Evolutionary conservation across 2,113 vertebrate species (phyloP).

Genomic region (Acrocephalus kingi): DNA sequence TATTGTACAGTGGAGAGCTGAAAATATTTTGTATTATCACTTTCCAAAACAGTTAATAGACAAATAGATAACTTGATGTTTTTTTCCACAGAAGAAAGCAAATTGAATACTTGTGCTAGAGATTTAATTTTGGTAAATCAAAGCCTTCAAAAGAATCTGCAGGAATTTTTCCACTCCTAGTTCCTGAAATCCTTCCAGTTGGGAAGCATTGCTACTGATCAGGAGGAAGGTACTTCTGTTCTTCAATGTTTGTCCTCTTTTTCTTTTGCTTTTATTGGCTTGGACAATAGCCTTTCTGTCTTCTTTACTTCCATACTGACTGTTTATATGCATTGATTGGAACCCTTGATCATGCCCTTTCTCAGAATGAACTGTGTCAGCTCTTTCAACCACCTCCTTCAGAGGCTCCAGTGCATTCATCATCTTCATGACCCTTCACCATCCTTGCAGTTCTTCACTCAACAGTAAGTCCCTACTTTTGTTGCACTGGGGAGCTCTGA

Average conservation of each 20-base stretch:
- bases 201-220: background rate
- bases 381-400: background rate
- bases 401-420: background rate
- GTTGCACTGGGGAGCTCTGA: background rate
- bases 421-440: background rate
- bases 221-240: background rate
- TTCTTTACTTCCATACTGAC: background rate
- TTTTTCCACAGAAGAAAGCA: background rate
- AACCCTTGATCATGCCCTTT: background rate
- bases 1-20: background rate
- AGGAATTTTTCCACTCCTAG: background rate
- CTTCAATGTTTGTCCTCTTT: background rate
- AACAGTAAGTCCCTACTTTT: background rate
- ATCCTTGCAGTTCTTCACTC: background rate
- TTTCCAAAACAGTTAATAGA: background rate
- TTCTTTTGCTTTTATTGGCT: background rate
- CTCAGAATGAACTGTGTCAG: background rate
- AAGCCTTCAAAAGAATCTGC: background rate
- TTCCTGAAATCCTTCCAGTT: background rate
- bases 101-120: background rate
- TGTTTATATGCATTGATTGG: background rate
- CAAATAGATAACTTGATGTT: background rate
- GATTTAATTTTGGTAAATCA: background rate
- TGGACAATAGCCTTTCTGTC: background rate
- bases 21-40: background rate